These are phyloP conservation scores for Mirza zaza DNA, from an alignment of 2,113 vertebrate species.

Conservation along the genomic window DNA sequence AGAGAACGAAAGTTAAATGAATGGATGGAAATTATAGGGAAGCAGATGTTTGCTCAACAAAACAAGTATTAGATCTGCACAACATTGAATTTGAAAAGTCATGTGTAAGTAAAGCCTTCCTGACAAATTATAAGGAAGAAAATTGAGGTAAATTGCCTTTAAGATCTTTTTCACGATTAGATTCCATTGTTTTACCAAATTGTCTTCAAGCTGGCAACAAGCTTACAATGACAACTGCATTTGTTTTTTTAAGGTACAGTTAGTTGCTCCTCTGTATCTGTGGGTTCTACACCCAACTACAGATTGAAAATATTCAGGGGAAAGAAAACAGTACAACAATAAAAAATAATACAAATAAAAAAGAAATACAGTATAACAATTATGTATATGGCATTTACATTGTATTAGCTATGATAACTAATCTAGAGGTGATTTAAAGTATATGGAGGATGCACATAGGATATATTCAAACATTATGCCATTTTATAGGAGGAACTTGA, in stretches of 20 bases:
- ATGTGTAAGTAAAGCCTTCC: neutral
- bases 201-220: neutral
- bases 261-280: neutral
- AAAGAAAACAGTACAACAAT: neutral
- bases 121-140: neutral
- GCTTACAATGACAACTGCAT: neutral
- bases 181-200: conserved; percentile 22
- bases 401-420: neutral
- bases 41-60: neutral
- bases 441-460: neutral
- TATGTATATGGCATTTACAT: neutral
- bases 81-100: conserved; percentile 9
- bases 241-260: conserved; percentile 17
- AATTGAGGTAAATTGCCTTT: neutral
- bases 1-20: neutral
- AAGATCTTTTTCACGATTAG: neutral
- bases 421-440: neutral
- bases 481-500: neutral
- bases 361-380: neutral
- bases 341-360: neutral
- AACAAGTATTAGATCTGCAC: neutral
- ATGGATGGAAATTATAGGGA: neutral
- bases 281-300: neutral
- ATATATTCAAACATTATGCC: neutral
- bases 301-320: neutral